Evolutionary conservation across 1,140 invertebrate genomes (phyloP), one percentile per base, ranked within the genome.

Genomic region (Drosophila nigrodunni): DNA sequence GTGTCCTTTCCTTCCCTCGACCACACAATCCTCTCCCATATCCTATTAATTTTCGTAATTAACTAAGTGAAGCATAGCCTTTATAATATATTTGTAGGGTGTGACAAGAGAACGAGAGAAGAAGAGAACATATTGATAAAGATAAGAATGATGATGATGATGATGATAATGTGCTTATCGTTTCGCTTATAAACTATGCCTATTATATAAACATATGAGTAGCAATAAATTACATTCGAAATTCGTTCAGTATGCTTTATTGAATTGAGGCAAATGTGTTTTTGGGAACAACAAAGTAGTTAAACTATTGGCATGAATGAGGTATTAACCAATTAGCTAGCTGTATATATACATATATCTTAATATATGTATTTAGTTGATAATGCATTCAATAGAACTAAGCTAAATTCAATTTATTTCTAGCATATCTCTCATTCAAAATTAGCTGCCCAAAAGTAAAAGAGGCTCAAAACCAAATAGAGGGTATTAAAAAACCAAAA

Each of bases 261-360:
- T 61, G 34, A 43, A 73, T 74, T 72, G 73, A 71, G 66, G 72
- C 74, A 70, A 82, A 81, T 79, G 90, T 91, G 89, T 91, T 91
- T 74, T 90, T 91, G 90, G 90, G 90, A 91, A 91, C 90, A 91
- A 91, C 82, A 78, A 83, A 78, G 90, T 91, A 91, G 90, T 91
- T 91, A 80, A 90, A 90, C 82, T 89, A 88, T 87, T 83, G 77
- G 85, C 73, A 72, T 74, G 77, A 78, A 67, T 69, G 44, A 80
- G 57, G 74, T 72, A 55, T 35, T 61, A 43, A 73, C 57, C 44
- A 74, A 57, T 71, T 81, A 89, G 80, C 74, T 80, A 88, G 73
- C 74, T 89, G 74, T 88, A 82, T 58, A 78, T 82, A 78, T 69
- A 52, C 39, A 74, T 35, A 52, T 39, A 13, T 37, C 58, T 47